A percentile compares a stretch with the other conserved stretches of the same genome.
Conservation (phyloP, 2,888 invertebrate genomes). For the Synanthedon tipuliformis region DNA sequence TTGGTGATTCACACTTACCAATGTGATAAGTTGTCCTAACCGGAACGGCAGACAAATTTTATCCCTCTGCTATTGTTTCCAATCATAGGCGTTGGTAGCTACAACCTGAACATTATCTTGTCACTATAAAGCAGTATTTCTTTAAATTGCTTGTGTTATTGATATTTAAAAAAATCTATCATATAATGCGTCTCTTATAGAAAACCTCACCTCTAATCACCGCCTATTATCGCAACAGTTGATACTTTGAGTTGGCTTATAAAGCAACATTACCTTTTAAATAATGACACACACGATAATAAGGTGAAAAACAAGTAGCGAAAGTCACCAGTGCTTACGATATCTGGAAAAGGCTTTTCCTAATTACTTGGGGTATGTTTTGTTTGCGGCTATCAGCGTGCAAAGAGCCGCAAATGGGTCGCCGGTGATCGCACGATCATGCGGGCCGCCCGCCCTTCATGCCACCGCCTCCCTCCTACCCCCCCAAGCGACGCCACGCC, state of each 20-base stretch:
- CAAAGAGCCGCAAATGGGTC: slow-evolving; percentile 69
- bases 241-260: not conserved
- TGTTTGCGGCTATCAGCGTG: slow-evolving; percentile 68
- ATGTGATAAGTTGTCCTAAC: no score
- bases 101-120: no score
- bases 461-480: slow-evolving; percentile 16
- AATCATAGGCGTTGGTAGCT: no score
- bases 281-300: not conserved
- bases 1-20: no score
- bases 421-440: slow-evolving; percentile 62
- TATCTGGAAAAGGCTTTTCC: slow-evolving; percentile 68
- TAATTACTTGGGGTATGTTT: slow-evolving; percentile 69
- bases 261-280: no score
- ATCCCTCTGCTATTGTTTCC: not conserved
- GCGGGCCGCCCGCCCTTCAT: slow-evolving; percentile 50
- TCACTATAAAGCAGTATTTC: no score
- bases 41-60: not conserved
- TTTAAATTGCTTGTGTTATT: no score
- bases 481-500: slow-evolving; percentile 10
- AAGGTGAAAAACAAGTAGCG: slow-evolving; percentile 3
- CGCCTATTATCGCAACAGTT: not conserved
- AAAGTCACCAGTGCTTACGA: slow-evolving; percentile 54
- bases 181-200: no score
- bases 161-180: no score
- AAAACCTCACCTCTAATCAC: no score